phyloP scores from a whole-genome alignment of 1,140 invertebrate species.

The Lanistes nyassanus region DNA sequence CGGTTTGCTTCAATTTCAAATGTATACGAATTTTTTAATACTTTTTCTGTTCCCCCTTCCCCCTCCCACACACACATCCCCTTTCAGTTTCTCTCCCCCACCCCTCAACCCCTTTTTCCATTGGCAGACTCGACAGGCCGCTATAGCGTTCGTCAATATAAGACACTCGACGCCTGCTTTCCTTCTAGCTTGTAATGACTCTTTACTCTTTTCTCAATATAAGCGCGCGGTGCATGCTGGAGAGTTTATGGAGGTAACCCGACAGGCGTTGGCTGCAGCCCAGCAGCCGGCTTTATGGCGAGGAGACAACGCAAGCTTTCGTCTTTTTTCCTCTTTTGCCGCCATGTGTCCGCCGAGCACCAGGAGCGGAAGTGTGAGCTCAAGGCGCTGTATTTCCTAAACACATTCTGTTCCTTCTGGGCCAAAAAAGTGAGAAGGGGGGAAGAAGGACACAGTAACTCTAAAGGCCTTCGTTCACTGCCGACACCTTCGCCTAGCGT shows the following conservation, averaged over 20 bases:
- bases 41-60: not conserved
- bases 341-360: constrained; percentile 1
- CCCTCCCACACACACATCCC: not conserved
- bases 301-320: not conserved
- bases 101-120: too few species aligned
- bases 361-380: constrained; percentile 3
- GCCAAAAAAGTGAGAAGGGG: not conserved
- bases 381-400: constrained; percentile 3
- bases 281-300: constrained; percentile 1
- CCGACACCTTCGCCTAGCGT: too few species aligned
- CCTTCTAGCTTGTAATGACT: not conserved
- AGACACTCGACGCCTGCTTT: not conserved
- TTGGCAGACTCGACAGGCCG: not conserved
- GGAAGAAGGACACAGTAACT: too few species aligned
- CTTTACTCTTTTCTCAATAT: constrained; percentile 12
- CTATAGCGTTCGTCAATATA: not conserved
- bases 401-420: constrained; percentile 6
- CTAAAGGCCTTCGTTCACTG: too few species aligned
- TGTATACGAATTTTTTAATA: not conserved
- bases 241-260: constrained; percentile 8
- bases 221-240: not conserved
- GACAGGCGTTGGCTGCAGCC: not conserved
- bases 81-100: not conserved
- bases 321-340: not conserved
- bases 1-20: too few species aligned